These are phyloP conservation scores for Nyctibius bracteatus DNA, from an alignment of 2,113 vertebrate species.

Conservation along the genomic window DNA sequence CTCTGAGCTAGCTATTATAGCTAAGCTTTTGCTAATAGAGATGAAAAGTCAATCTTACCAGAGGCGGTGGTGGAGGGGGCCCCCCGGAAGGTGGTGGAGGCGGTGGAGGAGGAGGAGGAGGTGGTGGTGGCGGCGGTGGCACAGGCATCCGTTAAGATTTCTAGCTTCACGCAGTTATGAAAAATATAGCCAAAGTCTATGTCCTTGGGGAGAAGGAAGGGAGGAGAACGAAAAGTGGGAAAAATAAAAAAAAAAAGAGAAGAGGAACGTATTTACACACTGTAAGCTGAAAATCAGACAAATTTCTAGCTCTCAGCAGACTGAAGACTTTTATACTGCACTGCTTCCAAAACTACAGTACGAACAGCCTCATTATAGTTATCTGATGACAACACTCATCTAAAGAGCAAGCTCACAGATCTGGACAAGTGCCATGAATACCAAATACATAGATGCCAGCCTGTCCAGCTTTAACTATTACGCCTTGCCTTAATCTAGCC, in stretches of 20 bases:
- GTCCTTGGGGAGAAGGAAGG: not conserved
- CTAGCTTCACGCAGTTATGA: slow-evolving; percentile 18
- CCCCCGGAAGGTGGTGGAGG: slow-evolving; percentile 59
- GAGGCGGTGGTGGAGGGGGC: slow-evolving; percentile 54
- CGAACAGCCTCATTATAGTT: not conserved
- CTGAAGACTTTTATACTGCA: slow-evolving; percentile 5
- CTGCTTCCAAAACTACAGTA: not conserved
- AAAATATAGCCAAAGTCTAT: not conserved
- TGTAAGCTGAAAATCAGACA: not conserved
- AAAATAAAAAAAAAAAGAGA: not conserved
- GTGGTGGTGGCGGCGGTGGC: slow-evolving; percentile 5
- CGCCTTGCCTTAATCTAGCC: not conserved
- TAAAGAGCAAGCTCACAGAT: slow-evolving; percentile 24
- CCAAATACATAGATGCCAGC: slow-evolving; percentile 14
- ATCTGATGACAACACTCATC: slow-evolving; percentile 21
- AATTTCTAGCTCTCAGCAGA: not conserved
- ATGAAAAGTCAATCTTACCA: slow-evolving; percentile 65
- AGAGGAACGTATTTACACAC: not conserved
- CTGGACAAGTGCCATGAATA: slow-evolving; percentile 21
- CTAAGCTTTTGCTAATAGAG: not conserved
- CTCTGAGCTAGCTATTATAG: not conserved
- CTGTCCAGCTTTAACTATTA: not conserved
- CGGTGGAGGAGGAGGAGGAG: slow-evolving; percentile 33
- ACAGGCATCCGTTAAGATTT: slow-evolving; percentile 71
- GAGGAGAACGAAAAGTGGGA: not conserved